These are phyloP conservation scores for Aspidoscelis tigris DNA, from an alignment of 2,113 vertebrate species.

Conservation along the genomic window DNA sequence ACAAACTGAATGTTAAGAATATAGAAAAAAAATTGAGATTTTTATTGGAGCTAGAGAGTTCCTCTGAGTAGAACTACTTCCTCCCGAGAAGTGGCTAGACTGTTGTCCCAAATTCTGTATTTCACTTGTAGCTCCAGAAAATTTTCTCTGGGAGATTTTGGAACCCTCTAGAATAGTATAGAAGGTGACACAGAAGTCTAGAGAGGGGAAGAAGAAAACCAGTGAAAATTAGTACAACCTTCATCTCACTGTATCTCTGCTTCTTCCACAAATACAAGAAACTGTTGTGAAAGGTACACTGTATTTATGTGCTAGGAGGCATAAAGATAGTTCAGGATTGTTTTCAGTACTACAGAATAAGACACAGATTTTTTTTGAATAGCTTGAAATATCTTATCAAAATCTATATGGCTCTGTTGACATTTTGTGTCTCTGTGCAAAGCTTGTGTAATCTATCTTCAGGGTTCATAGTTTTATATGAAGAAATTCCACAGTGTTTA, in stretches of 20 bases:
- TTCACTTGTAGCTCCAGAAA: not conserved
- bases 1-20: not conserved
- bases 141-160: not conserved
- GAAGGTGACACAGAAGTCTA: not conserved
- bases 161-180: too few relatives aligned
- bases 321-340: not conserved
- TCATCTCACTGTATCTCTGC: not conserved
- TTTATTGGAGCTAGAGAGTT: not conserved
- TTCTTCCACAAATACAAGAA: too few relatives aligned
- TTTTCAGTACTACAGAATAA: not conserved
- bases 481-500: too few relatives aligned
- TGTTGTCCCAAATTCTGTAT: not conserved
- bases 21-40: not conserved
- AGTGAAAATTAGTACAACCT: not conserved
- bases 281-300: not conserved
- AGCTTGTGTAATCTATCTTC: too few relatives aligned
- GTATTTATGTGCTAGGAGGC: not conserved
- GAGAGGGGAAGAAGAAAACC: not conserved
- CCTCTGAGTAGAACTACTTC: not conserved
- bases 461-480: too few relatives aligned
- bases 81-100: not conserved
- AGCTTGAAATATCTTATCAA: not conserved
- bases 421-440: too few relatives aligned
- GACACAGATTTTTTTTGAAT: not conserved
- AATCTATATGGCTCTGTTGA: too few relatives aligned